Evolutionary conservation across 2,888 invertebrate species (phyloP).

Genomic region (Hypsopygia costalis): DNA sequence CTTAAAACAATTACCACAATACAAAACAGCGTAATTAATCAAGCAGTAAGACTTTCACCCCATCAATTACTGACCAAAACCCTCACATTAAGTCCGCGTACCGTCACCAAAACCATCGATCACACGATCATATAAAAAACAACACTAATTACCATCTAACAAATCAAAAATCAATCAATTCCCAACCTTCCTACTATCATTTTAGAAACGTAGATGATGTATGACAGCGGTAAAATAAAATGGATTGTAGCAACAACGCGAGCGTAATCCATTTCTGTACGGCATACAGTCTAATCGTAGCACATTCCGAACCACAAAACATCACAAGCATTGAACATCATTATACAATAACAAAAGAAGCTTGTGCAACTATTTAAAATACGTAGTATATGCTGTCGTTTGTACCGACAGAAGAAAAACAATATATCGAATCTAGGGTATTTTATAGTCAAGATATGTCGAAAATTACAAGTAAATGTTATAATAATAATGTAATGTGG

Average conservation of each 20-base stretch:
- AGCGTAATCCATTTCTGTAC: conserved; percentile 41
- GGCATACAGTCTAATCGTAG: conserved; percentile 54
- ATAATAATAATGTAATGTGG: too few species aligned
- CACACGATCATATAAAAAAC: conserved; percentile 27
- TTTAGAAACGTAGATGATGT: background rate
- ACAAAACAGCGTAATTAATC: conserved; percentile 27
- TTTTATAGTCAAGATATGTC: too few species aligned
- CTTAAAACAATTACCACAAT: conserved; percentile 4
- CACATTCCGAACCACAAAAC: conserved; percentile 70
- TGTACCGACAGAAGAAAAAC: conserved; percentile 46
- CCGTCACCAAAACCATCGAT: conserved; percentile 43
- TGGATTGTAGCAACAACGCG: conserved; percentile 8
- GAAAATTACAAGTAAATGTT: too few species aligned
- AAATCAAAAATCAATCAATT: conserved; percentile 17
- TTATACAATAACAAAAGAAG: conserved; percentile 78
- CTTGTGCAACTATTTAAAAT: conserved; percentile 74
- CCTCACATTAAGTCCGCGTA: conserved; percentile 27
- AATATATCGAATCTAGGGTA: background rate
- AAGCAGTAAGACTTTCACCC: conserved; percentile 28
- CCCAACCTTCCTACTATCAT: conserved; percentile 20
- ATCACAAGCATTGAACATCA: conserved; percentile 64
- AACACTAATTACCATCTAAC: conserved; percentile 14
- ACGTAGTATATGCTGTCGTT: conserved; percentile 44
- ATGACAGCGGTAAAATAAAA: background rate
- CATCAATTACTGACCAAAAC: conserved; percentile 39